These are phyloP conservation scores for Chelonia mydas DNA, from an alignment of 2,797 vertebrate genomes.

Conservation along the genomic window DNA sequence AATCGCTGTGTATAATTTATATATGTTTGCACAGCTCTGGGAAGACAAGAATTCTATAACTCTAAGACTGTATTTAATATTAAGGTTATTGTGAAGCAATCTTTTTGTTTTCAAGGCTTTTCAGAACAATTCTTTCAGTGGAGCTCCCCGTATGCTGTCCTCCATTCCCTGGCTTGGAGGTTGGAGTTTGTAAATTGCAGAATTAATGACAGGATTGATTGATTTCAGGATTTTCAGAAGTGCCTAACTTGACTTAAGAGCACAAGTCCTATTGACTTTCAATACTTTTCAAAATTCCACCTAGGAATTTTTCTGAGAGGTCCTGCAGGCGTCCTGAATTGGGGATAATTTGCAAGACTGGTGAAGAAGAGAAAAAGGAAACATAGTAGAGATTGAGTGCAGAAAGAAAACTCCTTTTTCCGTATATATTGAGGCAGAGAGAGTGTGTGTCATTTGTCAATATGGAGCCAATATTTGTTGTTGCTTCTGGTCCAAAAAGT, in stretches of 20 bases:
- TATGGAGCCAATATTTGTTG: background rate
- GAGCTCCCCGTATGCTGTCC: background rate
- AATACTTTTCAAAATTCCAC: background rate
- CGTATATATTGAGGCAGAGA: background rate
- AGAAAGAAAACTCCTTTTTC: background rate
- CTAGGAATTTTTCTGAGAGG: background rate
- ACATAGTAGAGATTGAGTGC: background rate
- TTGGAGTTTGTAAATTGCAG: slow-evolving; percentile 1
- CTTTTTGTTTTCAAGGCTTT: background rate
- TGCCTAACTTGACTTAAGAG: background rate
- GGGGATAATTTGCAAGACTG: background rate
- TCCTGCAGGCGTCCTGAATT: background rate
- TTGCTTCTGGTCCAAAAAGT: background rate
- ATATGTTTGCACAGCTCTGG: slow-evolving; percentile 38
- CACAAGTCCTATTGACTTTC: background rate
- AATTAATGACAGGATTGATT: background rate
- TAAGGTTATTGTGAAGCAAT: slow-evolving; percentile 55
- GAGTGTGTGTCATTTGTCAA: fast-evolving
- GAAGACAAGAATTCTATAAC: slow-evolving; percentile 48
- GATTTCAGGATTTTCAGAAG: background rate
- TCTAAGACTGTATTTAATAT: slow-evolving; percentile 74
- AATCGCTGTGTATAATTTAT: slow-evolving; percentile 54
- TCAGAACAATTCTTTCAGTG: background rate
- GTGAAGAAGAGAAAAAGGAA: background rate
- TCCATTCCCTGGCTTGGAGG: background rate